These are phyloP conservation scores for Chaetorhynchus papuensis DNA, from an alignment of 2,113 vertebrate species.

Conservation along the genomic window DNA sequence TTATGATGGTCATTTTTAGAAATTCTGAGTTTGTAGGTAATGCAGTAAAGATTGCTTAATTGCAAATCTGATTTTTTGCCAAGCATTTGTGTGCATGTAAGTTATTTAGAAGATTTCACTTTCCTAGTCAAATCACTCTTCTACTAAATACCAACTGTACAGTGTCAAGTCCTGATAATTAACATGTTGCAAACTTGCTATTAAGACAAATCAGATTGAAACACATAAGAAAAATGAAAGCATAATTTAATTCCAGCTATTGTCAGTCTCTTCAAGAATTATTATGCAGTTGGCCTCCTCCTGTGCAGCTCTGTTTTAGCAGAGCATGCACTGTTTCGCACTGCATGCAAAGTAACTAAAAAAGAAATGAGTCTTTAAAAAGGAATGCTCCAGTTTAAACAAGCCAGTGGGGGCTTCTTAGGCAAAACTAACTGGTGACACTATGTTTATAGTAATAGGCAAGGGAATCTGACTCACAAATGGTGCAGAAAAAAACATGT, in stretches of 20 bases:
- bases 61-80: constrained; percentile 38
- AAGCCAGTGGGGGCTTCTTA: constrained; percentile 13
- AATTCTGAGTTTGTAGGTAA: background rate
- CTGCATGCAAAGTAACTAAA: constrained; percentile 25
- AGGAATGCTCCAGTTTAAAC: constrained; percentile 47
- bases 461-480: background rate
- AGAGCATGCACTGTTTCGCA: background rate
- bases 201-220: constrained; percentile 44
- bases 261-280: constrained; percentile 34
- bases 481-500: background rate
- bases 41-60: background rate
- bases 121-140: constrained; percentile 15
- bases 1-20: background rate
- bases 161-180: constrained; percentile 40
- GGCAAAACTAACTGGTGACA: constrained; percentile 9
- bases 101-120: background rate
- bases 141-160: background rate
- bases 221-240: constrained; percentile 23
- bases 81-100: background rate
- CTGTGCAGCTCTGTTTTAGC: constrained; percentile 45
- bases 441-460: background rate
- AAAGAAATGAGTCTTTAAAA: constrained; percentile 11
- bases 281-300: constrained; percentile 9
- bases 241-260: constrained; percentile 2
- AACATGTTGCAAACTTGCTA: constrained; percentile 53